Conservation (phyloP, 2,888 invertebrate genomes). For the Uropetala carovei region DNA sequence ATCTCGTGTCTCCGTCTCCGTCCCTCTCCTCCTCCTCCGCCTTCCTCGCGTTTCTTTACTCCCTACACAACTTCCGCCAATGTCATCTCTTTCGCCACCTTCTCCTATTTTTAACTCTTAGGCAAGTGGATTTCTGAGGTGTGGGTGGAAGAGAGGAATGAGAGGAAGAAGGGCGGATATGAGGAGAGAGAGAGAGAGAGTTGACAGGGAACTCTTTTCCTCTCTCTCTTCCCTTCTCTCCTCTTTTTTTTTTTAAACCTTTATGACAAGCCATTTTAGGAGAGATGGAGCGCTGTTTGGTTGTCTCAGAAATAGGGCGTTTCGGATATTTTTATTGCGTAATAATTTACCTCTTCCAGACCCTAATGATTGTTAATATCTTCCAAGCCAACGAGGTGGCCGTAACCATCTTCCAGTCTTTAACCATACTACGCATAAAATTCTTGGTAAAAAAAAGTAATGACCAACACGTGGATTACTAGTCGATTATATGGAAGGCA, state of each 20-base stretch:
- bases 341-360: background rate
- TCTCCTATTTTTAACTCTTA: conserved; percentile 13
- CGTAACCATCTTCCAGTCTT: background rate
- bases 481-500: too few species aligned
- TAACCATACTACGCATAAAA: background rate
- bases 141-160: background rate
- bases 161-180: background rate
- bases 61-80: background rate
- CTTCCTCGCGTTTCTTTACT: background rate
- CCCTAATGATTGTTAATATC: background rate
- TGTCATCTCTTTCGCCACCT: conserved; percentile 27
- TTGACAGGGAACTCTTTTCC: background rate
- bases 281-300: background rate
- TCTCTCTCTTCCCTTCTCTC: background rate
- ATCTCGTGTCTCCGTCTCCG: too few species aligned
- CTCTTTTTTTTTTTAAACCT: background rate
- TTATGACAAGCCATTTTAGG: background rate
- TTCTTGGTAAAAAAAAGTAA: too few species aligned
- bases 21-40: background rate
- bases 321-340: background rate
- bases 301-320: background rate
- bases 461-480: too few species aligned
- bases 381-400: background rate
- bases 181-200: background rate
- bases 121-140: conserved; percentile 17